Conservation (phyloP, 2,888 invertebrate genomes). For the Cyaniris semiargus region DNA sequence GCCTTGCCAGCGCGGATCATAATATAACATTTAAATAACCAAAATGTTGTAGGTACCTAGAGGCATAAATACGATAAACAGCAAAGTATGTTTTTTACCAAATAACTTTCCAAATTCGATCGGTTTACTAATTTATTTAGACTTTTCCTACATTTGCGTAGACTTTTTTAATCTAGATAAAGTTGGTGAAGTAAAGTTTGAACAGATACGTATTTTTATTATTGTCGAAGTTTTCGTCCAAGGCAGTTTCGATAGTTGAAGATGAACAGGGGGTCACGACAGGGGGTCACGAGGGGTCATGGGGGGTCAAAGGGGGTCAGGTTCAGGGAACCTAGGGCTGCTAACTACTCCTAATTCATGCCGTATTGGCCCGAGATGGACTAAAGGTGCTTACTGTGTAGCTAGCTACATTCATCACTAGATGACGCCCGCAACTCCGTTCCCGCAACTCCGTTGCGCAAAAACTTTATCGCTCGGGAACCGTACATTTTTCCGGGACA, state of each 20-base stretch:
- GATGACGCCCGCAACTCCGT: no score
- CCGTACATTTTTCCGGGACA: no score
- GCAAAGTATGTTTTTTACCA: no score
- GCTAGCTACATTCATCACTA: no score
- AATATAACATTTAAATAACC: no score
- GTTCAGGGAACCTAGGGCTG: neutral
- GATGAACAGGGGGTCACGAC: neutral
- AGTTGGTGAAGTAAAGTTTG: neutral
- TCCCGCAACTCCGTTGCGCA: no score
- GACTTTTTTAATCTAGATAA: constrained; percentile 2
- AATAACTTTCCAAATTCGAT: neutral
- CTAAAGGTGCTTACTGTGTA: neutral
- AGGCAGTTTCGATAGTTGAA: neutral
- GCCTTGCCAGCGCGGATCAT: no score
- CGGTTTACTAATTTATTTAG: neutral
- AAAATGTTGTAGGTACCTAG: no score
- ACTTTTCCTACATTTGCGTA: neutral
- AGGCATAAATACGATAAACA: no score
- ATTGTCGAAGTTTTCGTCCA: constrained; percentile 15
- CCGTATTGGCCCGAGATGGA: neutral
- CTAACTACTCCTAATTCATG: neutral
- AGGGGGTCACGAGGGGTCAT: neutral
- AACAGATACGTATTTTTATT: constrained; percentile 10
- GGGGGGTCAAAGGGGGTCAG: neutral
- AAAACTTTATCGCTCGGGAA: no score